Conservation (phyloP, 2,888 invertebrate genomes). For the Caradrina clavipalpis region DNA sequence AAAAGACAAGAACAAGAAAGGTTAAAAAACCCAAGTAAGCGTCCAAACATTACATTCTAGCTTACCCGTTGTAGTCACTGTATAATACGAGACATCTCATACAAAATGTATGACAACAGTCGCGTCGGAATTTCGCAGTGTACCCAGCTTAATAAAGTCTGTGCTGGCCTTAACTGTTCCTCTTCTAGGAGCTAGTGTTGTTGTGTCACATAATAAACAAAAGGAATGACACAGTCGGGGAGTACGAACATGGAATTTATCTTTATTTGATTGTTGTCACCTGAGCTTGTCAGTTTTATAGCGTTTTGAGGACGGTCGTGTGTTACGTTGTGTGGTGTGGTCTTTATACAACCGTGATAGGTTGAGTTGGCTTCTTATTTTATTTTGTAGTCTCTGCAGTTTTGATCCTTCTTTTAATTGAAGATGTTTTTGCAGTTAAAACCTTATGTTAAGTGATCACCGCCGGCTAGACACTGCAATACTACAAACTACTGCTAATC, state of each 20-base stretch:
- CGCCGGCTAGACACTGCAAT: too few relatives aligned
- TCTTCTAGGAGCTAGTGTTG: conserved; percentile 31
- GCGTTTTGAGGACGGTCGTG: conserved; percentile 5
- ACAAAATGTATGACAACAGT: conserved; percentile 64
- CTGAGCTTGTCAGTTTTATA: conserved; percentile 34
- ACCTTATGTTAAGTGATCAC: too few relatives aligned
- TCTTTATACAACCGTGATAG: neutral
- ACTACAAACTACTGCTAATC: too few relatives aligned
- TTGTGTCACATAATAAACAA: conserved; percentile 42
- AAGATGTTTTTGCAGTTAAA: too few relatives aligned
- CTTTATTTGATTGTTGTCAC: conserved; percentile 44
- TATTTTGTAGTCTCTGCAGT: neutral
- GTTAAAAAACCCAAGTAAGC: conserved; percentile 1
- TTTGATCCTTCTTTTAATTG: neutral
- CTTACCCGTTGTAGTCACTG: conserved; percentile 33
- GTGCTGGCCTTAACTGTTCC: conserved; percentile 45
- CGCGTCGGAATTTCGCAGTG: conserved; percentile 52
- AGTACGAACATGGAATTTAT: conserved; percentile 38
- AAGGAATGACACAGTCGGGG: conserved; percentile 9
- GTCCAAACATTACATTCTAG: conserved; percentile 36
- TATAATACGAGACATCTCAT: conserved; percentile 51
- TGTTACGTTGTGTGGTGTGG: neutral
- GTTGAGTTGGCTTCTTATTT: neutral
- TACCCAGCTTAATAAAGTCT: conserved; percentile 41
- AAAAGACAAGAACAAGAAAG: conserved; percentile 25